Evolutionary conservation across 2,797 vertebrate genomes (phyloP).

Genomic region (Enteromius fasciolatus): DNA sequence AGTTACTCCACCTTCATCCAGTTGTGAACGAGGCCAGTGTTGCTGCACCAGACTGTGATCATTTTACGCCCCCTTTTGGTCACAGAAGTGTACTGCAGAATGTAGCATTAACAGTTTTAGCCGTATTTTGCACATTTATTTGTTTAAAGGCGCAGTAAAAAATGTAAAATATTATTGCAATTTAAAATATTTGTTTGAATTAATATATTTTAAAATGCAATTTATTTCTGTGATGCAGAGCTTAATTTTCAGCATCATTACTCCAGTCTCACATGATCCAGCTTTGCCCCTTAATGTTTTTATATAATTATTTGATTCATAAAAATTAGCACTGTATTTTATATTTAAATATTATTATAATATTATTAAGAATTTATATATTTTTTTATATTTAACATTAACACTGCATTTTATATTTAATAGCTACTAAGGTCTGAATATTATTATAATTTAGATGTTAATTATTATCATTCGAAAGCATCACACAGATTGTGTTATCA

Average conservation of each 20-base stretch:
- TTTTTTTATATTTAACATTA: too few relatives aligned
- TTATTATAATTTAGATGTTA: neutral
- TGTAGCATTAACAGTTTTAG: neutral
- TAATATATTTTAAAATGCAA: neutral
- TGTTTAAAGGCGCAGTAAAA: neutral
- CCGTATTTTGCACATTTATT: neutral
- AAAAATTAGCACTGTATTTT: too few relatives aligned
- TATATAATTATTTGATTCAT: too few relatives aligned
- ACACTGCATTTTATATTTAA: neutral
- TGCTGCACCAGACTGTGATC: conserved; percentile 64
- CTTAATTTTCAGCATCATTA: neutral
- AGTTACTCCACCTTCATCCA: conserved; percentile 25
- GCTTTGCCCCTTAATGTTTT: too few relatives aligned
- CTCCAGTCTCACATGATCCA: neutral
- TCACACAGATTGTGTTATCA: neutral
- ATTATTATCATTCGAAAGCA: neutral
- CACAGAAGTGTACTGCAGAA: conserved; percentile 71
- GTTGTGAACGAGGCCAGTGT: neutral
- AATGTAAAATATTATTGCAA: neutral
- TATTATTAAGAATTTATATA: too few relatives aligned
- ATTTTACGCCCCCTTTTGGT: conserved; percentile 85
- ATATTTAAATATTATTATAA: too few relatives aligned
- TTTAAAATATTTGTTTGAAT: neutral
- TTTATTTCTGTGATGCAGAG: too few relatives aligned
- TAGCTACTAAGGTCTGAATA: neutral